A percentile compares a stretch with the other conserved stretches of the same genome.
Evolutionary conservation across 2,797 vertebrate genomes (phyloP).

Genomic region (Siniperca undulata): DNA sequence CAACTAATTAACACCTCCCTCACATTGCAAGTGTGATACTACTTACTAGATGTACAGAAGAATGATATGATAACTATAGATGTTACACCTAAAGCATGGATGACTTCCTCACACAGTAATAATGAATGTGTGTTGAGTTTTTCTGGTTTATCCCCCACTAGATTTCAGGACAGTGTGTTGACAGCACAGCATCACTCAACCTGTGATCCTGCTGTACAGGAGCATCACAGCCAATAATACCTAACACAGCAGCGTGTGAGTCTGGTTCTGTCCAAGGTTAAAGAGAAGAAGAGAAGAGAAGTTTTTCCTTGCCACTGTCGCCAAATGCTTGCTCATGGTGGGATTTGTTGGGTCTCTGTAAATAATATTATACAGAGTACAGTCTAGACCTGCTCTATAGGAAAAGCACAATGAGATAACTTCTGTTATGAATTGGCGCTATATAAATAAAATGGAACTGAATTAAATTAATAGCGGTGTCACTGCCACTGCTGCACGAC

Average conservation of each 20-base stretch:
- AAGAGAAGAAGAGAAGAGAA: too few species aligned
- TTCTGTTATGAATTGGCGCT: too few species aligned
- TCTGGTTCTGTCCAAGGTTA: too few species aligned
- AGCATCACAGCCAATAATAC: conserved; percentile 38
- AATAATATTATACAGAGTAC: too few species aligned
- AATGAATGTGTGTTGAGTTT: conserved; percentile 6
- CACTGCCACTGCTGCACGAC: conserved; percentile 18
- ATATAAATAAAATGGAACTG: too few species aligned
- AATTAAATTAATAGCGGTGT: conserved; percentile 31
- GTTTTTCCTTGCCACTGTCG: too few species aligned
- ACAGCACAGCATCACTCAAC: conserved; percentile 61
- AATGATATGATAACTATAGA: neutral
- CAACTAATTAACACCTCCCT: neutral
- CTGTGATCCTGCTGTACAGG: conserved; percentile 29
- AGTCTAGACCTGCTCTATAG: too few species aligned
- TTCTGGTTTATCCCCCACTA: conserved; percentile 20
- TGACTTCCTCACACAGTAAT: conserved; percentile 1
- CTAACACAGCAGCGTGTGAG: too few species aligned
- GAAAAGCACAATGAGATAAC: too few species aligned
- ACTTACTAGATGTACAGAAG: neutral
- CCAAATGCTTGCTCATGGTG: too few species aligned
- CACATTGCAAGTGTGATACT: neutral
- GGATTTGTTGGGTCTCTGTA: too few species aligned
- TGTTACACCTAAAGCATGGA: neutral
- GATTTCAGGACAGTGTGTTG: conserved; percentile 31